phyloP scores from a whole-genome alignment of 2,113 vertebrate species.

The Ia io region DNA sequence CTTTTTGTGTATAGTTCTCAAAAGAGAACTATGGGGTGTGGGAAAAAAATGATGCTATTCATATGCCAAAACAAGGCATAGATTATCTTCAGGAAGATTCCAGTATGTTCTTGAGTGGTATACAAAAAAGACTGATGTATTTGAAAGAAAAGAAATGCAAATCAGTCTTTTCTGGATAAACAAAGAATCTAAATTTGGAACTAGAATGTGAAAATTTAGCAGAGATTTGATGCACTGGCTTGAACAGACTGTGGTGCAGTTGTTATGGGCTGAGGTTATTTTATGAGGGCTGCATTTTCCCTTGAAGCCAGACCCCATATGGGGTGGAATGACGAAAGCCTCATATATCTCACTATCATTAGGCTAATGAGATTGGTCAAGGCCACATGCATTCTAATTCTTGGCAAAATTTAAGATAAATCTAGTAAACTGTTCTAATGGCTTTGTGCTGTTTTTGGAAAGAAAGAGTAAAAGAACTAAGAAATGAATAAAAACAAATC shows the following conservation, averaged over 20 bases:
- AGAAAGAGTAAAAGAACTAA: neutral
- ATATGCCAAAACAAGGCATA: neutral
- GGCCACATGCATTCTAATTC: slow-evolving; percentile 68
- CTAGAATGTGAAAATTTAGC: neutral
- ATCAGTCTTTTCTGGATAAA: slow-evolving; percentile 10
- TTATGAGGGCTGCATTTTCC: slow-evolving; percentile 56
- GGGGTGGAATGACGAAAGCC: slow-evolving; percentile 34
- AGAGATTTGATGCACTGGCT: neutral
- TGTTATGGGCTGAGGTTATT: slow-evolving; percentile 61
- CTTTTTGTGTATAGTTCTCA: neutral
- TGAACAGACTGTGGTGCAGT: slow-evolving; percentile 55
- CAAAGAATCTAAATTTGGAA: slow-evolving; percentile 3
- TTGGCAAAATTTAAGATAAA: slow-evolving; percentile 67
- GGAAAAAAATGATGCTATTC: neutral
- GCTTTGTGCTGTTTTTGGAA: slow-evolving; percentile 26
- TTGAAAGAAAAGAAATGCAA: slow-evolving; percentile 24
- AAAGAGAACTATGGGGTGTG: neutral
- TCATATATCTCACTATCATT: slow-evolving; percentile 73
- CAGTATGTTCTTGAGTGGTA: neutral
- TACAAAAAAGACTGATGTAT: neutral
- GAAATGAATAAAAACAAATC: neutral
- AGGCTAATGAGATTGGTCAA: slow-evolving; percentile 76
- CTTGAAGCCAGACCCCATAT: slow-evolving; percentile 69
- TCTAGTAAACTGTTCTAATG: slow-evolving; percentile 21
- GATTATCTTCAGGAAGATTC: slow-evolving; percentile 7